Evolutionary conservation across 2,888 invertebrate species (phyloP).

Genomic region (Sesia bembeciformis): DNA sequence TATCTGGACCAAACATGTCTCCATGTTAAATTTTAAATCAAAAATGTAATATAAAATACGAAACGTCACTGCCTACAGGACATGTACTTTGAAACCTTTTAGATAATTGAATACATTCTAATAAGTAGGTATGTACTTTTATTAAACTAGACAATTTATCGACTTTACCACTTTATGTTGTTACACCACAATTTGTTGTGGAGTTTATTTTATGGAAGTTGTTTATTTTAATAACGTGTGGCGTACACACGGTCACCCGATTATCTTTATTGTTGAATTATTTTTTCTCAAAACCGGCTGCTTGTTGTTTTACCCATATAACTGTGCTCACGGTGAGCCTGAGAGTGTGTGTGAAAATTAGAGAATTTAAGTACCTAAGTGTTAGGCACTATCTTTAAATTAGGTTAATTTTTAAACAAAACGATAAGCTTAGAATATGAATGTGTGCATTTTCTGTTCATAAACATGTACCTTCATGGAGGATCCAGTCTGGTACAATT

Average conservation of each 20-base stretch:
- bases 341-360: constrained; percentile 53
- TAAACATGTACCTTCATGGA: constrained; percentile 40
- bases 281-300: not conserved
- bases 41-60: constrained; percentile 27
- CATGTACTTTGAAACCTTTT: constrained; percentile 13
- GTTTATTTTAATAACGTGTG: not conserved
- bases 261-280: not conserved
- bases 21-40: constrained; percentile 11
- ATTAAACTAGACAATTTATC: too few species aligned
- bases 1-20: constrained; percentile 43
- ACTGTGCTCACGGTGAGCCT: constrained; percentile 19
- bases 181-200: constrained; percentile 24
- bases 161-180: constrained; percentile 11
- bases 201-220: not conserved
- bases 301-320: constrained; percentile 36
- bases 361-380: constrained; percentile 56
- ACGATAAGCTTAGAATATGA: constrained; percentile 60
- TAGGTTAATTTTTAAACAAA: constrained; percentile 59
- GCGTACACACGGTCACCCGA: not conserved
- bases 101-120: constrained; percentile 22
- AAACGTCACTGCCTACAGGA: constrained; percentile 35
- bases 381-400: constrained; percentile 54
- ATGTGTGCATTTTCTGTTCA: constrained; percentile 68
- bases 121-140: not conserved
- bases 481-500: constrained; percentile 59